phyloP scores from a whole-genome alignment of 2,797 vertebrate genomes.

The Linurgus olivaceus region DNA sequence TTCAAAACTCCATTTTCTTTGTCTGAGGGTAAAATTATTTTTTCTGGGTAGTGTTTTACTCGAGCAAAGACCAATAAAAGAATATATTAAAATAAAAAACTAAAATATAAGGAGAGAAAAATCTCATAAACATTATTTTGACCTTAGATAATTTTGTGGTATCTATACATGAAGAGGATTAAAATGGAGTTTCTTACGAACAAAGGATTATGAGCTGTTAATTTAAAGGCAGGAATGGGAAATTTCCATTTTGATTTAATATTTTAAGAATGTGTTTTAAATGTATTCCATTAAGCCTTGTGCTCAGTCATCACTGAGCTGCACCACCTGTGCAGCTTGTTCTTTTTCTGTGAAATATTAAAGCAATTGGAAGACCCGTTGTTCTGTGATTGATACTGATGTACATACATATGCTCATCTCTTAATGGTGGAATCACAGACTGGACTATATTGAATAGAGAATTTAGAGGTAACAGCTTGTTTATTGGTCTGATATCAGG shows the following conservation, averaged over 20 bases:
- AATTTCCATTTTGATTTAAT: neutral
- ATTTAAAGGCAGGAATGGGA: neutral
- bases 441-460: neutral
- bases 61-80: neutral
- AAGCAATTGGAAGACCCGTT: neutral
- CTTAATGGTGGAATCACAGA: neutral
- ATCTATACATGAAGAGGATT: neutral
- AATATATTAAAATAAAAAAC: neutral
- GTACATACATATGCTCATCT: neutral
- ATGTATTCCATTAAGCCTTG: neutral
- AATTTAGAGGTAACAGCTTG: neutral
- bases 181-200: neutral
- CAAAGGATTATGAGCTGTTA: neutral
- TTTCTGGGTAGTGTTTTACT: neutral
- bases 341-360: neutral
- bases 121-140: neutral
- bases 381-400: neutral
- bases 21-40: neutral
- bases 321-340: neutral
- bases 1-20: neutral
- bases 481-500: neutral
- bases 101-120: neutral
- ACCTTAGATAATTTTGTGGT: neutral
- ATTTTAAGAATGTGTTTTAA: neutral
- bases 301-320: neutral